Evolutionary conservation across 2,888 invertebrate genomes (phyloP).

Genomic region (Lithophane ornitopus): DNA sequence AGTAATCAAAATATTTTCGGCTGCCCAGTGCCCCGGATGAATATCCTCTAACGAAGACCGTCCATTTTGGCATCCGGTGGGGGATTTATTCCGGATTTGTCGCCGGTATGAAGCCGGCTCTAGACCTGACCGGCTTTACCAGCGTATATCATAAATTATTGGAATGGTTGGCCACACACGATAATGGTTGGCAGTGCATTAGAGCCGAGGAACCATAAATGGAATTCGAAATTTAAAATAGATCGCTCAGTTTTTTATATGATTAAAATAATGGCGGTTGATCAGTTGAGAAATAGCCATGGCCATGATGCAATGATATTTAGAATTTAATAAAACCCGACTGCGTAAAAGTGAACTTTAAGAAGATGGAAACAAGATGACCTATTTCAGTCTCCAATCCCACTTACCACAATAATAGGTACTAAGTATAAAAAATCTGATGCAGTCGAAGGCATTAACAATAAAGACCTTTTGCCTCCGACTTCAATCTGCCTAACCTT

Average conservation of each 20-base stretch:
- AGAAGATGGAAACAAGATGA: too few species aligned
- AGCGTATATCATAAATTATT: constrained; percentile 48
- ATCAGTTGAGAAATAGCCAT: not conserved
- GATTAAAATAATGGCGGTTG: not conserved
- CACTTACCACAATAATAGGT: too few species aligned
- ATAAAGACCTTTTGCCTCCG: too few species aligned
- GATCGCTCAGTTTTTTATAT: not conserved
- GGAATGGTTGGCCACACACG: constrained; percentile 43
- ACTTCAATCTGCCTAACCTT: too few species aligned
- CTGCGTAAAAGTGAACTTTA: too few species aligned
- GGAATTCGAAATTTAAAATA: constrained; percentile 4
- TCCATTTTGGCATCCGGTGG: constrained; percentile 38
- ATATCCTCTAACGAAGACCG: constrained; percentile 46
- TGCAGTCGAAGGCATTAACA: too few species aligned
- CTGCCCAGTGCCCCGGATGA: constrained; percentile 10
- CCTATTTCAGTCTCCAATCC: too few species aligned
- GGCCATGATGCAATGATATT: not conserved
- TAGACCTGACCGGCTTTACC: constrained; percentile 47
- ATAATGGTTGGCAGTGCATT: constrained; percentile 36
- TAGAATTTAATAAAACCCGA: too few species aligned
- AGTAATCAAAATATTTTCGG: constrained; percentile 51
- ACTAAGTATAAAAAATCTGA: too few species aligned
- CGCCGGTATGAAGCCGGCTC: constrained; percentile 35
- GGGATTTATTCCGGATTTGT: constrained; percentile 58
- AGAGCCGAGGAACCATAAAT: constrained; percentile 14